These are phyloP conservation scores for Cecropterus lyciades DNA, from an alignment of 1,140 invertebrate species.

Conservation along the genomic window DNA sequence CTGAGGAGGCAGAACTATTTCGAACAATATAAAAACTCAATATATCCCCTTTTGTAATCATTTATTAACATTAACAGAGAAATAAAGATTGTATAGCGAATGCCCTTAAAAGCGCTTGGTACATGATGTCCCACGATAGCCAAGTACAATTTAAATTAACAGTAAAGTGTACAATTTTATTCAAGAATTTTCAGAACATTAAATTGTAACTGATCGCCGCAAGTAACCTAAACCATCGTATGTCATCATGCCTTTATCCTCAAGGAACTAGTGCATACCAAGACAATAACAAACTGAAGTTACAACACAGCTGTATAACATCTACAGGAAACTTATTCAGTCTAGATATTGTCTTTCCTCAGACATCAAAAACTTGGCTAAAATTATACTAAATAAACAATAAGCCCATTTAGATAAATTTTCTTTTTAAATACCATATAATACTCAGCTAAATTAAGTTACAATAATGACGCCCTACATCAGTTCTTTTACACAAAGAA, in stretches of 20 bases:
- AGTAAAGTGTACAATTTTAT: too few species aligned
- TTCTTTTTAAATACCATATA: conserved; percentile 55
- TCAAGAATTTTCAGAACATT: background rate
- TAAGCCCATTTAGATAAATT: conserved; percentile 57
- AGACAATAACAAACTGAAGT: conserved; percentile 52
- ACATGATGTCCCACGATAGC: background rate
- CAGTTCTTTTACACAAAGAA: conserved; percentile 44
- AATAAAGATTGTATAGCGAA: conserved; percentile 48
- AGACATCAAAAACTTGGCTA: conserved; percentile 70
- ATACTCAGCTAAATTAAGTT: conserved; percentile 67
- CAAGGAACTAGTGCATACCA: conserved; percentile 34
- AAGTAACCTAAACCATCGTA: background rate
- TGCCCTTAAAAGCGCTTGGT: background rate
- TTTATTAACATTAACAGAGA: conserved; percentile 62
- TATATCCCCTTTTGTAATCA: conserved; percentile 42
- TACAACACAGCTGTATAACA: conserved; percentile 46
- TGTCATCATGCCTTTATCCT: background rate
- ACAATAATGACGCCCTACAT: conserved; percentile 52
- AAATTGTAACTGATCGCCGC: too few species aligned
- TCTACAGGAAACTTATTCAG: conserved; percentile 72
- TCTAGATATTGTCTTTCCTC: conserved; percentile 73
- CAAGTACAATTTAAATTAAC: background rate
- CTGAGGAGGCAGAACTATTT: conserved; percentile 28
- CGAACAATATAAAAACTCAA: conserved; percentile 31
- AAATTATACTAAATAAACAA: conserved; percentile 56